These are phyloP conservation scores for Nephrotoma appendiculata DNA, from an alignment of 2,888 invertebrate genomes.

Conservation along the genomic window DNA sequence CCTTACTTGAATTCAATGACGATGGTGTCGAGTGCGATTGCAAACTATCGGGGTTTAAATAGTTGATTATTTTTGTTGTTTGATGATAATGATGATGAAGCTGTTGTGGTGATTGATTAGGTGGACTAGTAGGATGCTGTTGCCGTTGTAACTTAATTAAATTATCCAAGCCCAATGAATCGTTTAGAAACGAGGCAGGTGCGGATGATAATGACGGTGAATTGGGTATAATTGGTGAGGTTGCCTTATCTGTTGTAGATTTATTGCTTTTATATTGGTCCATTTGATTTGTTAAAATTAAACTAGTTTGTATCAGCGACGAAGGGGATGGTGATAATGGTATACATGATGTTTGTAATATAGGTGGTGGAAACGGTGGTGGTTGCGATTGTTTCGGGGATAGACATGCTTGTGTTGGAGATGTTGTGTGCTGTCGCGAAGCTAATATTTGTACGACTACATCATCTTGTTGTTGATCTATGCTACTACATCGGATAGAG, in stretches of 20 bases:
- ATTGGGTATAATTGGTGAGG: conserved; percentile 1
- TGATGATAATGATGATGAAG: conserved; percentile 5
- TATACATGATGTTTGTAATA: not conserved
- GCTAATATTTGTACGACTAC: not conserved
- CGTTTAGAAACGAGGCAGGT: not conserved
- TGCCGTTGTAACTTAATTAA: not conserved
- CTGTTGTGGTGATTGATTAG: not conserved
- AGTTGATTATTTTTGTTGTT: not conserved
- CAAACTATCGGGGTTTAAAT: not conserved
- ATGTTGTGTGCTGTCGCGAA: not conserved
- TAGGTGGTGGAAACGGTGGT: not conserved
- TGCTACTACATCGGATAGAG: not conserved
- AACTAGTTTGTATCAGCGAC: not conserved
- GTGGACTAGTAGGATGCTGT: not conserved
- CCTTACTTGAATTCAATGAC: not conserved
- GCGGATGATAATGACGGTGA: not conserved
- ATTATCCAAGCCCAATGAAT: not conserved
- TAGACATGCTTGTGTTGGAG: not conserved
- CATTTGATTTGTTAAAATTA: not conserved
- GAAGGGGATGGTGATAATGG: not conserved
- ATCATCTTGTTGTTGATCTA: not conserved
- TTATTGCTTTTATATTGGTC: conserved; percentile 6
- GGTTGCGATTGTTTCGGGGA: not conserved
- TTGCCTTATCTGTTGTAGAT: not conserved
- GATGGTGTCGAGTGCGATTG: not conserved